Percentiles rank a stretch among this genome's conserved stretches.
phyloP scores from a whole-genome alignment of 2,888 invertebrate species.

The Catocala fraxini region DNA sequence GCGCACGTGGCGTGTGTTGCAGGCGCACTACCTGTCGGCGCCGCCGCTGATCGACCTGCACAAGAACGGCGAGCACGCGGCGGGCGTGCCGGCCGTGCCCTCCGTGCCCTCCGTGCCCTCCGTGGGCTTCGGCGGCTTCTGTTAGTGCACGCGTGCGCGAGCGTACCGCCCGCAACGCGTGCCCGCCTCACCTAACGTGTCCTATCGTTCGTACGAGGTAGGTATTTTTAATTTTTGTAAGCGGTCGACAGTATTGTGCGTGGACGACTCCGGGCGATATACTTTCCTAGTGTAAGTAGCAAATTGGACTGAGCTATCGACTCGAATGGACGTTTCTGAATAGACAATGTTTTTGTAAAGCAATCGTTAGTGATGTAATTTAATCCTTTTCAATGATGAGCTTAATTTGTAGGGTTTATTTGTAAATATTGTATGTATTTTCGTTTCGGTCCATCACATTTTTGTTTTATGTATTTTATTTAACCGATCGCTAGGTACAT shows the following conservation, averaged over 20 bases:
- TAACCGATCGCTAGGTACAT: conserved; percentile 55
- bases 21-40: conserved; percentile 80
- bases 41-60: conserved; percentile 80
- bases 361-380: conserved; percentile 75
- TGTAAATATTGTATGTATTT: conserved; percentile 84
- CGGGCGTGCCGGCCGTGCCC: conserved; percentile 68
- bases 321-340: conserved; percentile 41
- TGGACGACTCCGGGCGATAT: conserved; percentile 31
- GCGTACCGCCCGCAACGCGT: neutral
- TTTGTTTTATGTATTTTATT: conserved; percentile 36
- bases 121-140: conserved; percentile 85
- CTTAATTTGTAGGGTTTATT: conserved; percentile 82
- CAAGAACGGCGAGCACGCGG: conserved; percentile 75
- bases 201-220: conserved; percentile 19
- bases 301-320: conserved; percentile 62
- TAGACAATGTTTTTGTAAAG: conserved; percentile 59
- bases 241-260: conserved; percentile 39
- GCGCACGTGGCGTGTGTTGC: conserved; percentile 34
- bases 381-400: conserved; percentile 77
- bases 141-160: conserved; percentile 63
- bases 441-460: conserved; percentile 72
- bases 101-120: conserved; percentile 80
- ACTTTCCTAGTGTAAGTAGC: conserved; percentile 60
- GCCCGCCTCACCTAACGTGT: neutral
- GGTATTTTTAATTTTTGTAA: conserved; percentile 36